A percentile compares a stretch with the other conserved stretches of the same genome.
Conservation (phyloP, 2,888 invertebrate species). For the Caenorhabditis panamensis region DNA sequence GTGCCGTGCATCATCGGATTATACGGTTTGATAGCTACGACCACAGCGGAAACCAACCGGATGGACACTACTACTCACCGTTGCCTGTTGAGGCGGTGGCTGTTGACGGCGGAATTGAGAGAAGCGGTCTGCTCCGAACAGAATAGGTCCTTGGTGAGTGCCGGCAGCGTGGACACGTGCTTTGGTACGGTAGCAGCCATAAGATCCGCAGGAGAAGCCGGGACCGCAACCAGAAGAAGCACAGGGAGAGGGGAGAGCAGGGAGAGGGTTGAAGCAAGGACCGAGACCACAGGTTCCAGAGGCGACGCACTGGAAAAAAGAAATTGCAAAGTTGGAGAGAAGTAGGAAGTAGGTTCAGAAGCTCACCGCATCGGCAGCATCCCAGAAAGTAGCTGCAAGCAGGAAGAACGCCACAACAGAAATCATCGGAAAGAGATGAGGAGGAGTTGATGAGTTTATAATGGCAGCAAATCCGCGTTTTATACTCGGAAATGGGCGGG, state of each 20-base stretch:
- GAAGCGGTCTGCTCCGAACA: conserved; percentile 67
- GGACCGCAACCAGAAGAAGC: conserved; percentile 67
- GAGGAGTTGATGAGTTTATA: conserved; percentile 51
- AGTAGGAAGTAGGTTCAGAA: background rate
- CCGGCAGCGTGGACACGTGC: conserved; percentile 65
- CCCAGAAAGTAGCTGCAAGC: conserved; percentile 18
- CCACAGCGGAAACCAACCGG: conserved; percentile 29
- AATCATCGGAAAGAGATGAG: conserved; percentile 11
- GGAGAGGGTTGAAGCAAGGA: conserved; percentile 65
- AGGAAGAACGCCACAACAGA: conserved; percentile 12
- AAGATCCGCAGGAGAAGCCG: conserved; percentile 71
- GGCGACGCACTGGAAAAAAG: conserved; percentile 73
- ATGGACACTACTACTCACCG: conserved; percentile 42
- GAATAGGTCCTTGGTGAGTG: conserved; percentile 61
- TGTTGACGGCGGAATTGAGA: conserved; percentile 64
- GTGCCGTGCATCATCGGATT: conserved; percentile 56
- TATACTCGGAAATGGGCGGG: conserved; percentile 59
- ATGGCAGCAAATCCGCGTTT: conserved; percentile 50
- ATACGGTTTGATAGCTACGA: conserved; percentile 55
- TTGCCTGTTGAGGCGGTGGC: conserved; percentile 38
- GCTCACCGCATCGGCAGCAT: conserved; percentile 17
- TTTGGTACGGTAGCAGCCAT: conserved; percentile 71
- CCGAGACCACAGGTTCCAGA: conserved; percentile 78
- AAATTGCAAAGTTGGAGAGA: background rate
- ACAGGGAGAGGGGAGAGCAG: conserved; percentile 66